Evolutionary conservation across 2,888 invertebrate genomes (phyloP).

Genomic region (Scaeva pyrastri): DNA sequence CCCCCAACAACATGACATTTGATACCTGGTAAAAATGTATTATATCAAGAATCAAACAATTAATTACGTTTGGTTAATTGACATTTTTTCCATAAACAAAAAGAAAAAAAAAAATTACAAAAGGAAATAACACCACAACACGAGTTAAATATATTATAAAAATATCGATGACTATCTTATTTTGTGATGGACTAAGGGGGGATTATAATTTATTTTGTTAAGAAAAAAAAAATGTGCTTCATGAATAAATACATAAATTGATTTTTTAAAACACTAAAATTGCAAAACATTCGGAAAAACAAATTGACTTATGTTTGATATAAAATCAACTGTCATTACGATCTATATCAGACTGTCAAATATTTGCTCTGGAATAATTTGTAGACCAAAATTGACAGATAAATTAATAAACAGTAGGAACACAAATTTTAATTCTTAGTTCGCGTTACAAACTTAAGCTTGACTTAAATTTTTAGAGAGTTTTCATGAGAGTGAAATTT

Average conservation of each 20-base stretch:
- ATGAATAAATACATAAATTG: neutral
- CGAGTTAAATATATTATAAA: slow-evolving; percentile 38
- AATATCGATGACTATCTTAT: slow-evolving; percentile 47
- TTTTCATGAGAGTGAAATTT: too few species aligned
- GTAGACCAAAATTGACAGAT: too few species aligned
- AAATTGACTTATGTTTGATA: too few species aligned
- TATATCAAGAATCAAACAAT: slow-evolving; percentile 46
- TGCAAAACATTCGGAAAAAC: too few species aligned
- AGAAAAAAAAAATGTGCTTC: slow-evolving; percentile 25
- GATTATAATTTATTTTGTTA: neutral
- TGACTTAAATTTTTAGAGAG: too few species aligned
- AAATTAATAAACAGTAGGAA: too few species aligned
- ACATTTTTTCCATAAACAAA: slow-evolving; percentile 47
- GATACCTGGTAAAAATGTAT: slow-evolving; percentile 40
- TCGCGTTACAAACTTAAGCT: too few species aligned
- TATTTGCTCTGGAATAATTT: too few species aligned
- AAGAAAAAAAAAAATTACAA: neutral
- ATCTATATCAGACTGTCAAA: too few species aligned
- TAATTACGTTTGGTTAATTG: slow-evolving; percentile 70
- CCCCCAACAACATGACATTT: slow-evolving; percentile 44
- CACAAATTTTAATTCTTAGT: too few species aligned
- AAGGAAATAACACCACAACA: slow-evolving; percentile 20
- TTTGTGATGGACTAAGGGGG: neutral
- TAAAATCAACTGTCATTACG: too few species aligned
- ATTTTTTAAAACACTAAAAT: neutral